Percentiles rank a stretch among this genome's conserved stretches.
Conservation (phyloP, 2,113 vertebrate species). For the Salvelinus alpinus region DNA sequence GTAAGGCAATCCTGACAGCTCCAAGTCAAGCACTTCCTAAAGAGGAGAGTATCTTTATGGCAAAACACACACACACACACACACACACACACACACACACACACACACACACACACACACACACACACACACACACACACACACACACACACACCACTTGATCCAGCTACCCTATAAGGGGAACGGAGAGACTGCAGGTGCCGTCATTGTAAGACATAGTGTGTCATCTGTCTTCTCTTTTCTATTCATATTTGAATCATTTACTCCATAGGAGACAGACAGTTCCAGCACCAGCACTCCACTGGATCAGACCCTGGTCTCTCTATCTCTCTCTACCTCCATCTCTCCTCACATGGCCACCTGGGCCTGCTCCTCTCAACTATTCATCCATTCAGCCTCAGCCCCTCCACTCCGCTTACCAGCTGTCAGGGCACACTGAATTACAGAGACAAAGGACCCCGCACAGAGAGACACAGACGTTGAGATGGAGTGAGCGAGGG, state of each 20-base stretch:
- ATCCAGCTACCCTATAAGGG: neutral
- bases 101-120: neutral
- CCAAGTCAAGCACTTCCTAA: neutral
- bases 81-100: neutral
- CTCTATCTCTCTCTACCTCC: neutral
- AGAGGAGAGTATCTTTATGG: neutral
- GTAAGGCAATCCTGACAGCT: no score
- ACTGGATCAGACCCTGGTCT: neutral
- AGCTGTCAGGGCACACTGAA: neutral
- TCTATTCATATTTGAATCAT: no score
- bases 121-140: neutral
- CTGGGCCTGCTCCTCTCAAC: neutral
- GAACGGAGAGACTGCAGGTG: no score
- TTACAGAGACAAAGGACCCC: conserved; percentile 1
- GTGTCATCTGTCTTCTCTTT: neutral
- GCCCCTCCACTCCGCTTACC: neutral
- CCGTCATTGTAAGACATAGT: no score
- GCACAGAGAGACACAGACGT: neutral
- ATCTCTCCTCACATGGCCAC: neutral
- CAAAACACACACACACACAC: neutral
- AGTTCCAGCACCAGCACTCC: neutral
- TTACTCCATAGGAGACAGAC: no score
- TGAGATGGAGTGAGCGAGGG: neutral
- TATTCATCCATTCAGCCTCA: neutral
- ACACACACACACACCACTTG: neutral